Evolutionary conservation across 2,113 vertebrate genomes (phyloP), one percentile per base, ranked within the genome.

Genomic region (Pterocles burchelli): DNA sequence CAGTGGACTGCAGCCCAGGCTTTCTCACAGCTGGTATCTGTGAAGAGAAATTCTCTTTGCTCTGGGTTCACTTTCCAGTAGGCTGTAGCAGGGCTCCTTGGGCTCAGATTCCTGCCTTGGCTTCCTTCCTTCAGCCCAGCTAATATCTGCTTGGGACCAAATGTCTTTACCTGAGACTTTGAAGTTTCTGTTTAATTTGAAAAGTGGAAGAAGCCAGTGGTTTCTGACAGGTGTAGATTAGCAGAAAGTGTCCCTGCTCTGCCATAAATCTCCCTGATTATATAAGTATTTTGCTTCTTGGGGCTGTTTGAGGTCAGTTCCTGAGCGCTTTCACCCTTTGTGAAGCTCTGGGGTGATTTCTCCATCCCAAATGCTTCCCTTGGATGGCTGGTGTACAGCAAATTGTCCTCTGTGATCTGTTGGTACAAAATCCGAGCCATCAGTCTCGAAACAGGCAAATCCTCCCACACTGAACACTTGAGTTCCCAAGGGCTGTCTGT

Each of bases 381-480:
- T 28, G 5, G 4, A 20, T 41, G 21, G 28, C 38, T 66, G 65
- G 33, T 34, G 26, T 54, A n/a, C 41, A 22, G 36, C 22, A 33
- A 29, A 48, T 61, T 43, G 34, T 24, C 26, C 25, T 43, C 73
- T 11, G 8, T 28, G 26, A 78, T 1, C 61, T 41, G 16, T 41
- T 57, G n/a, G 63, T 54, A 65, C 41, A 41, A 46, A 86, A 54
- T 36, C 58, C 10, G 5, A 61, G 57, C 17, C 34, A 9, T 45
- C 24, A 7, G 6, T 36, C 66, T 48, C 18, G 13, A 54, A 52
- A 59, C 59, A 65, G 18, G 10, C 38, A 68, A 41, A 70, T 48
- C 24, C 21, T 54, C 49, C 38, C 9, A n/a, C 0, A 1, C n/a
- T 36, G 17, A 11, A 31, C 11, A 5, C 18, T n/a, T 18, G 10